Conservation (phyloP, 2,113 vertebrate genomes). For the Pipa parva region DNA sequence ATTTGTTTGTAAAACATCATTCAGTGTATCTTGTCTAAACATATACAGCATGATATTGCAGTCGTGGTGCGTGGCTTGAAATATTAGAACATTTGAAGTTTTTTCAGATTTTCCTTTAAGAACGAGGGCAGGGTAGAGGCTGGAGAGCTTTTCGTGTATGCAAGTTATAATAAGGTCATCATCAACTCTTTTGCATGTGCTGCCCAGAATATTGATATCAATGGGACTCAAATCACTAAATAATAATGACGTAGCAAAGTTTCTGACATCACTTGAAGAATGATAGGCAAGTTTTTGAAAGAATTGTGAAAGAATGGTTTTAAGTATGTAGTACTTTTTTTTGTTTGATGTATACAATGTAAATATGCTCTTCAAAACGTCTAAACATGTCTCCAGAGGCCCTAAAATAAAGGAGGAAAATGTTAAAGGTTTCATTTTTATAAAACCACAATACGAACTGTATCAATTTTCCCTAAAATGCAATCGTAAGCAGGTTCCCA, state of each 20-base stretch:
- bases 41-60: constrained; percentile 10
- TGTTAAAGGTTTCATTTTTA: too few relatives aligned
- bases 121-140: constrained; percentile 12
- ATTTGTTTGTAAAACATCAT: constrained; percentile 35
- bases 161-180: constrained; percentile 9
- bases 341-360: not conserved
- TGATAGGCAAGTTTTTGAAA: constrained; percentile 39
- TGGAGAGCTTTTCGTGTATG: constrained; percentile 10
- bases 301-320: constrained; percentile 7
- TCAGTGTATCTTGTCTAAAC: constrained; percentile 27
- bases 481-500: too few relatives aligned
- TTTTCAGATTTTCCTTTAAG: constrained; percentile 10
- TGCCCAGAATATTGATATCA: constrained; percentile 8
- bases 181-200: constrained; percentile 9
- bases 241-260: constrained; percentile 4
- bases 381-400: not conserved
- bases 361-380: constrained; percentile 4
- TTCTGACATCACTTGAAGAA: not conserved
- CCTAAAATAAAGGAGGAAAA: constrained; percentile 27
- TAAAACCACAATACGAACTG: too few relatives aligned
- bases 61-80: constrained; percentile 1
- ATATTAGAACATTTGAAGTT: not conserved
- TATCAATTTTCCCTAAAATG: too few relatives aligned
- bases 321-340: constrained; percentile 6
- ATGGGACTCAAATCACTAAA: not conserved